Conservation (phyloP, 2,797 vertebrate species). For the Siniperca undulata region DNA sequence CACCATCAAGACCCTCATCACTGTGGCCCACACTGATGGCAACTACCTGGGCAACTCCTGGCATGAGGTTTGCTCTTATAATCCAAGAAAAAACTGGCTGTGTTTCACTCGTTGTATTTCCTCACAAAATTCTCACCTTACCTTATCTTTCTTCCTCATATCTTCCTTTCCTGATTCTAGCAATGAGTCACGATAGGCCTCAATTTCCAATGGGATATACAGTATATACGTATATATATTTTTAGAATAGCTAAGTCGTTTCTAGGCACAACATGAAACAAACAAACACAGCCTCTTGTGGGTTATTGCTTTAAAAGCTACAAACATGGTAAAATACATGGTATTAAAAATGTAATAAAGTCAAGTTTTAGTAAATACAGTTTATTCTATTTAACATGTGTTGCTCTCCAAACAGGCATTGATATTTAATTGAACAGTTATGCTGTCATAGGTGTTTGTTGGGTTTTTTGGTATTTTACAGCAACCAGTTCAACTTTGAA, state of each 20-base stretch:
- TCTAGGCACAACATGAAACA: not conserved
- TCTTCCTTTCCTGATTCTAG: not conserved
- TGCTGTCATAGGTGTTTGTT: not conserved
- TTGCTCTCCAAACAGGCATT: not conserved
- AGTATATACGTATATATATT: not conserved
- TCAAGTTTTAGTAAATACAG: not conserved
- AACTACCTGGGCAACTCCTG: conserved; percentile 99
- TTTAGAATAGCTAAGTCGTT: not conserved
- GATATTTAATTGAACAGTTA: not conserved
- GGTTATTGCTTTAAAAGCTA: not conserved
- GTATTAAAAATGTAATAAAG: not conserved
- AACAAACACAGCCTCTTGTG: not conserved
- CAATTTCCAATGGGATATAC: not conserved
- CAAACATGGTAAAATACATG: not conserved
- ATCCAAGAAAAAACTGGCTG: not conserved
- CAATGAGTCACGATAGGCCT: conserved; percentile 1
- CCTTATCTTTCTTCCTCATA: not conserved
- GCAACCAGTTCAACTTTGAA: not conserved
- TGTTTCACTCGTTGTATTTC: not conserved
- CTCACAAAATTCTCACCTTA: not conserved
- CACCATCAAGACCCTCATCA: conserved; percentile 99
- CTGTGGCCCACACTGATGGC: conserved; percentile 97
- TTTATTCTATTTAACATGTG: not conserved
- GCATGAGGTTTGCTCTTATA: conserved; percentile 90
- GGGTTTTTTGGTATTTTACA: not conserved